phyloP scores from a whole-genome alignment of 1,140 invertebrate genomes.

The Druon quercuslanigerum region DNA sequence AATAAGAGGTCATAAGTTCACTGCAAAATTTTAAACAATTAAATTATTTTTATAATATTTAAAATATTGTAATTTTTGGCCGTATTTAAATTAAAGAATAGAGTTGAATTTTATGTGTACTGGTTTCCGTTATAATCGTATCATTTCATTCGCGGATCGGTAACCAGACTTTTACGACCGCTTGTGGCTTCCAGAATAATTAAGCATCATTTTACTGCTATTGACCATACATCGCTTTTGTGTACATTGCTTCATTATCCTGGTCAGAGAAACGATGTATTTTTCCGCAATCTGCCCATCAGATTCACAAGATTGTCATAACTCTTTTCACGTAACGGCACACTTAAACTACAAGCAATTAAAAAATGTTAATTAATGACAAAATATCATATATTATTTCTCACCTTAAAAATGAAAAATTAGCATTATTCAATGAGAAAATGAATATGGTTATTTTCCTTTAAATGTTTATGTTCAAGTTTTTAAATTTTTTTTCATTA shows the following conservation, averaged over 20 bases:
- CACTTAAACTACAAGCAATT: background rate
- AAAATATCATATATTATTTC: too few species aligned
- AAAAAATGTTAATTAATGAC: too few species aligned
- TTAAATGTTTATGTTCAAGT: too few species aligned
- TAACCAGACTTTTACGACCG: background rate
- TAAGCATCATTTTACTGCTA: constrained; percentile 3
- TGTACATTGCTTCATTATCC: background rate
- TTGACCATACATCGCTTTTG: constrained; percentile 4
- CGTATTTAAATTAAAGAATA: background rate
- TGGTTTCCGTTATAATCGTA: background rate
- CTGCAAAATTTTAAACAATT: too few species aligned
- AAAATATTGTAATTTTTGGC: too few species aligned
- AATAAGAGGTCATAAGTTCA: background rate
- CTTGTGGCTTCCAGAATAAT: constrained; percentile 11
- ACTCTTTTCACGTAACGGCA: background rate
- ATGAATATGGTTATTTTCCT: too few species aligned
- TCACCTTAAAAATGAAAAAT: too few species aligned
- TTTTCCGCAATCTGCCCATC: background rate
- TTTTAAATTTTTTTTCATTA: too few species aligned
- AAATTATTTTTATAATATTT: too few species aligned
- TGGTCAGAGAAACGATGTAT: background rate
- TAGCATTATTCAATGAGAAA: too few species aligned
- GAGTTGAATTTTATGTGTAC: background rate
- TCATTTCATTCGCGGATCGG: constrained; percentile 13
- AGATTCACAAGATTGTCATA: too few species aligned